Percentiles rank a stretch among this genome's conserved stretches.
Conservation (phyloP, 2,797 vertebrate genomes). For the Vipera latastei region DNA sequence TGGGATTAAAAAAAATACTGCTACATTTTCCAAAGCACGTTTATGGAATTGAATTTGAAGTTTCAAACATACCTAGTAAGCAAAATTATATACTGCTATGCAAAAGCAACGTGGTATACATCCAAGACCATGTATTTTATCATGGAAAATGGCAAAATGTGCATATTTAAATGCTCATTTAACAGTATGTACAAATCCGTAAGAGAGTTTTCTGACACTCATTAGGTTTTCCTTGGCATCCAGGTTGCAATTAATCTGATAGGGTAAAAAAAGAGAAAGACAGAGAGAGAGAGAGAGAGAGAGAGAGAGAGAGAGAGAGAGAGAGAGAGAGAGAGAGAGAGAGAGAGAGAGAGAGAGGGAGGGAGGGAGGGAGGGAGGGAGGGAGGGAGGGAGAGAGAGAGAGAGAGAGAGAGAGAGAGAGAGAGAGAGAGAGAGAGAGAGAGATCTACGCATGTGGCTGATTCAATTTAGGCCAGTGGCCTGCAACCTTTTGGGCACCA, state of each 20-base stretch:
- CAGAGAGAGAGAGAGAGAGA: not conserved
- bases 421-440: not conserved
- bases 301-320: not conserved
- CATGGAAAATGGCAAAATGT: not conserved
- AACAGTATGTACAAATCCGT: not conserved
- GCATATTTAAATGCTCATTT: not conserved
- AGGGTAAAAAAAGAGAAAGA: not conserved
- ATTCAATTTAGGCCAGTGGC: not conserved
- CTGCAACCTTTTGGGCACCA: too few species aligned
- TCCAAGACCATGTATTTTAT: not conserved
- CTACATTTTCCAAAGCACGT: not conserved
- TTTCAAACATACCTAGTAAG: not conserved
- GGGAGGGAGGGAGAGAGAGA: not conserved
- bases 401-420: not conserved
- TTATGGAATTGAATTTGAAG: not conserved
- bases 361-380: too few species aligned
- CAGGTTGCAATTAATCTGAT: not conserved
- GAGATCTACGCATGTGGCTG: not conserved
- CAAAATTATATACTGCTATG: not conserved
- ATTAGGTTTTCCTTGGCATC: not conserved
- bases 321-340: not conserved
- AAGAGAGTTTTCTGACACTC: not conserved
- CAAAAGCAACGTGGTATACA: not conserved
- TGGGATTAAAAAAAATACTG: too few species aligned
- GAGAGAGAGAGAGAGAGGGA: not conserved